phyloP scores from a whole-genome alignment of 2,113 vertebrate genomes.

The Craseonycteris thonglongyai region DNA sequence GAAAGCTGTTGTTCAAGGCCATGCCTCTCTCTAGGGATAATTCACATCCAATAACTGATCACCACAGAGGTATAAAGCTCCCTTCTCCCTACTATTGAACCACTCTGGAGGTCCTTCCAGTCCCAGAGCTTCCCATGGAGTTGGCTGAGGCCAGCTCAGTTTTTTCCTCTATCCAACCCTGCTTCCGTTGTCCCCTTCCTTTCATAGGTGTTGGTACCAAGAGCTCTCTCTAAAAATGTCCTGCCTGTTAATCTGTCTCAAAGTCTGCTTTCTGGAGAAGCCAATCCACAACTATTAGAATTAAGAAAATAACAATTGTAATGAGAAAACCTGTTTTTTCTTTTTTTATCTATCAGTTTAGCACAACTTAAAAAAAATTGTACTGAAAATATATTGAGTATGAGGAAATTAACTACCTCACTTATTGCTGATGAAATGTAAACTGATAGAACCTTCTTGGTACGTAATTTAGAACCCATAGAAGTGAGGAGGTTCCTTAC shows the following conservation, averaged over 20 bases:
- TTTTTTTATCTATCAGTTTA: neutral
- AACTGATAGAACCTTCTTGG: neutral
- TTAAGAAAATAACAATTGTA: neutral
- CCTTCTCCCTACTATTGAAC: neutral
- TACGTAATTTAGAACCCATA: neutral
- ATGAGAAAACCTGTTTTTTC: neutral
- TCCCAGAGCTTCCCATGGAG: neutral
- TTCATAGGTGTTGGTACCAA: neutral
- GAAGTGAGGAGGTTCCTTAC: neutral
- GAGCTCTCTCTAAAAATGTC: neutral
- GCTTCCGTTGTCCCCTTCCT: neutral
- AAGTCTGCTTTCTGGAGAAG: neutral
- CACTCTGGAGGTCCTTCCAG: neutral
- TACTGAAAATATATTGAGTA: neutral
- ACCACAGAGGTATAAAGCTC: neutral
- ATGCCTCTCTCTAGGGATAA: neutral
- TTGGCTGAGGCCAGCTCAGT: neutral
- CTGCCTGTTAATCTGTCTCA: neutral
- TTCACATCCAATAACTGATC: neutral
- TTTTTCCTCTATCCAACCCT: neutral
- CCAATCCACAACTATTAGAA: neutral
- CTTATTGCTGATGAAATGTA: neutral
- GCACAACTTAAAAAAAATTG: conserved; percentile 21
- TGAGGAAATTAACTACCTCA: neutral
- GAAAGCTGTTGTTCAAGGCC: neutral